These are phyloP conservation scores for Drosophila teissieri DNA, from an alignment of 1,140 invertebrate genomes.

Conservation along the genomic window DNA sequence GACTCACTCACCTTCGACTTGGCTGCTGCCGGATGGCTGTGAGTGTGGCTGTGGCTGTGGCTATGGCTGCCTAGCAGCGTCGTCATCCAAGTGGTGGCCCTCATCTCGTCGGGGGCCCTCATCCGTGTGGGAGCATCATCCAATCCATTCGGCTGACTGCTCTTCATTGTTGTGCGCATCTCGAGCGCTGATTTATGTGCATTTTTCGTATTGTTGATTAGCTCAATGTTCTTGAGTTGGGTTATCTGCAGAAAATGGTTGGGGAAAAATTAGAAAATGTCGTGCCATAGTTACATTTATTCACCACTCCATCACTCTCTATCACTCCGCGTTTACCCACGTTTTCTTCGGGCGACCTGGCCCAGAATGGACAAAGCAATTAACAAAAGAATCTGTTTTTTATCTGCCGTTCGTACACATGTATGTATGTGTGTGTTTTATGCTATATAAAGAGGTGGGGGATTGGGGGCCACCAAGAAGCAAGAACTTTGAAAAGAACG, in stretches of 20 bases:
- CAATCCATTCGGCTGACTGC: slow-evolving; percentile 41
- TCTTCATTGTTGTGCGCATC: slow-evolving; percentile 63
- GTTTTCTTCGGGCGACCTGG: slow-evolving; percentile 31
- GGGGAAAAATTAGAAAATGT: slow-evolving; percentile 55
- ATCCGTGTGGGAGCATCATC: slow-evolving; percentile 45
- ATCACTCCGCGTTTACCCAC: slow-evolving; percentile 25
- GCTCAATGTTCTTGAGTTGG: slow-evolving; percentile 84
- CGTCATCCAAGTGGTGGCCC: slow-evolving; percentile 64
- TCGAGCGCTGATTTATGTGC: slow-evolving; percentile 74
- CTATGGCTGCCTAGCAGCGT: slow-evolving; percentile 54
- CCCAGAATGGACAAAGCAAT: slow-evolving; percentile 35
- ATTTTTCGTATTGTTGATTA: slow-evolving; percentile 82
- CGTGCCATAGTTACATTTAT: slow-evolving; percentile 50
- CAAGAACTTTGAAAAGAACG: slow-evolving; percentile 20
- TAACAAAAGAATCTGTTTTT: slow-evolving; percentile 51
- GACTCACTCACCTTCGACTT: slow-evolving; percentile 68
- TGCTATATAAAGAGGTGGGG: neutral
- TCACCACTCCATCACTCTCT: slow-evolving; percentile 20
- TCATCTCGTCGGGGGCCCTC: slow-evolving; percentile 41
- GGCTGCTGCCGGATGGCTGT: slow-evolving; percentile 33
- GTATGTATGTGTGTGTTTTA: neutral
- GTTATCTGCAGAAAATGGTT: slow-evolving; percentile 64
- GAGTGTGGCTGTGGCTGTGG: neutral
- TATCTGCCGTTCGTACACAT: slow-evolving; percentile 19
- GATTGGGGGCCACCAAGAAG: neutral